Evolutionary conservation across 2,797 vertebrate species (phyloP).

Genomic region (Podarcis siculus): DNA sequence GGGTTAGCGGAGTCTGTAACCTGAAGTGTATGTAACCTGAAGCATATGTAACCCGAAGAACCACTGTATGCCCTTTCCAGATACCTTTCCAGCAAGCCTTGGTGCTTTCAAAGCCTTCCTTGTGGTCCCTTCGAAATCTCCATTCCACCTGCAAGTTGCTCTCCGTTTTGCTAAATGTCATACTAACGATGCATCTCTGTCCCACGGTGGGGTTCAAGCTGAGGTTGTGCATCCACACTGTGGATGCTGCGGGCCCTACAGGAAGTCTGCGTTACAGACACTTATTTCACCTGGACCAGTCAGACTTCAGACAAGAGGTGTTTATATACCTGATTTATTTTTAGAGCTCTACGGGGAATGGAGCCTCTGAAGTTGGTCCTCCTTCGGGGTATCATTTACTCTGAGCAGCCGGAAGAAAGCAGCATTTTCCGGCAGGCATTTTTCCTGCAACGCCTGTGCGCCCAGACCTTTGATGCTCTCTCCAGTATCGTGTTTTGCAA

Average conservation of each 20-base stretch:
- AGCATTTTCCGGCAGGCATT: background rate
- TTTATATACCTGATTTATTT: slow-evolving; percentile 7
- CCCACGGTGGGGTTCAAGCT: background rate
- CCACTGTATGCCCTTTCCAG: background rate
- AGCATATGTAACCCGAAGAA: too few relatives aligned
- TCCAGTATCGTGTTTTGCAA: background rate
- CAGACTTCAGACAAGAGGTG: background rate
- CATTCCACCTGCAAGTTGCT: background rate
- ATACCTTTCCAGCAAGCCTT: too few relatives aligned
- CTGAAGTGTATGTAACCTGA: too few relatives aligned
- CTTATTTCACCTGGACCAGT: background rate
- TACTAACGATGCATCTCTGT: background rate
- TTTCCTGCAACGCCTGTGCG: background rate
- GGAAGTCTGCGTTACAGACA: background rate
- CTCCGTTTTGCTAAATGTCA: background rate
- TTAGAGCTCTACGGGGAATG: background rate
- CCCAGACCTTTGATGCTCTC: background rate
- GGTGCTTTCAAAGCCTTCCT: background rate
- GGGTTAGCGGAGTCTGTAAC: too few relatives aligned
- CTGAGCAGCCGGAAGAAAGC: background rate
- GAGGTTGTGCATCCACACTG: background rate
- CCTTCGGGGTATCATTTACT: background rate
- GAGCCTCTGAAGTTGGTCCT: background rate
- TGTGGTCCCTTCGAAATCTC: background rate
- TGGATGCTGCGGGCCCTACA: background rate